phyloP scores from a whole-genome alignment of 2,888 invertebrate species.

The Venustoraphidia nigricollis region DNA sequence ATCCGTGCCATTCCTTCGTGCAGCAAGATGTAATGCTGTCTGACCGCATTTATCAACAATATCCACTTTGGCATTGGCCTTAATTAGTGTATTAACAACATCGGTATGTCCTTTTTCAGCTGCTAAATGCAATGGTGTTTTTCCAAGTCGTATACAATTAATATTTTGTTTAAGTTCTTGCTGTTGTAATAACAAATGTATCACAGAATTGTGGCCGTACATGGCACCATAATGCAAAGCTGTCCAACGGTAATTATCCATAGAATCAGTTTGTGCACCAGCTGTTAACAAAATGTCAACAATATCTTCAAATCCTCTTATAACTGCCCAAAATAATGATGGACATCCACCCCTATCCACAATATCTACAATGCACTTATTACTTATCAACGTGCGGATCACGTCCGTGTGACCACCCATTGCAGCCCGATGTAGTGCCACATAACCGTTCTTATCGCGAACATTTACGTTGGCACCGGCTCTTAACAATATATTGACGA shows the following conservation, averaged over 20 bases:
- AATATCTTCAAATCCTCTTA: neutral
- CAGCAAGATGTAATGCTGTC: neutral
- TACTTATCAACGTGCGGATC: neutral
- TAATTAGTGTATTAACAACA: neutral
- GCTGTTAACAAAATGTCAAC: neutral
- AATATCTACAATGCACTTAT: no score
- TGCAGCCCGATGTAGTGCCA: neutral
- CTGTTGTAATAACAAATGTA: no score
- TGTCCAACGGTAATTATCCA: no score
- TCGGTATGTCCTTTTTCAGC: neutral
- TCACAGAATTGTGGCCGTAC: no score
- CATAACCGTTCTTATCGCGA: no score
- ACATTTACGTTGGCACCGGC: no score
- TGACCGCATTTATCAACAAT: neutral
- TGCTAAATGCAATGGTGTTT: no score
- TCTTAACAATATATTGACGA: no score
- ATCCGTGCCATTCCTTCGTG: neutral
- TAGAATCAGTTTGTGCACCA: neutral
- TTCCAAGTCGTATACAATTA: no score
- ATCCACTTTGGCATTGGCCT: neutral
- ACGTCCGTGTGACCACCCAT: neutral
- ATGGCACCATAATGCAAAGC: no score
- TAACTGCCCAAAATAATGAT: neutral
- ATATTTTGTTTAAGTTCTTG: no score
- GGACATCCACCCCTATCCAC: no score